Evolutionary conservation across 2,888 invertebrate genomes (phyloP).

Genomic region (Bhutanitis thaidina): DNA sequence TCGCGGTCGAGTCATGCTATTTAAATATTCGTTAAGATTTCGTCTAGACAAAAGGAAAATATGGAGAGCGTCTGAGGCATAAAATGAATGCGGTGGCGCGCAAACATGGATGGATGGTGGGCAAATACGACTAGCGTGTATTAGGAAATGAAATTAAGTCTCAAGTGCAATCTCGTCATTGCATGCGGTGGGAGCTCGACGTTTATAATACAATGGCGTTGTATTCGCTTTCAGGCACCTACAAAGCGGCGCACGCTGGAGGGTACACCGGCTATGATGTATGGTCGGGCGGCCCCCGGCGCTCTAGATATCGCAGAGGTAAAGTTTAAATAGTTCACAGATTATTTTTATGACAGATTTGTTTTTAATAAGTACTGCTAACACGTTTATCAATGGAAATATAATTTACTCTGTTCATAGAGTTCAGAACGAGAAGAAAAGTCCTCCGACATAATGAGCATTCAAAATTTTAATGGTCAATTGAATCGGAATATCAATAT

Average conservation of each 20-base stretch:
- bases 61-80: slow-evolving; percentile 60
- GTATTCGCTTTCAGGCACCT: slow-evolving; percentile 22
- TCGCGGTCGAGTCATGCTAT: slow-evolving; percentile 36
- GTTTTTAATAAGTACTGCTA: slow-evolving; percentile 16
- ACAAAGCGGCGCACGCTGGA: slow-evolving; percentile 24
- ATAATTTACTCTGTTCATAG: too few species aligned
- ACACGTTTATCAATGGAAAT: not conserved
- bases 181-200: slow-evolving; percentile 36
- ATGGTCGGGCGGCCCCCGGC: slow-evolving; percentile 32
- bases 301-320: slow-evolving; percentile 27
- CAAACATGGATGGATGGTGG: slow-evolving; percentile 67
- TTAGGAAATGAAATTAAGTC: slow-evolving; percentile 76
- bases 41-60: slow-evolving; percentile 80
- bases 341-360: slow-evolving; percentile 29
- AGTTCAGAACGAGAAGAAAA: too few species aligned
- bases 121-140: slow-evolving; percentile 64
- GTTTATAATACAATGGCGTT: slow-evolving; percentile 24
- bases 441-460: too few species aligned
- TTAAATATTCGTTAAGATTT: slow-evolving; percentile 77
- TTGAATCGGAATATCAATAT: too few species aligned
- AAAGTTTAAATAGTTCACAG: slow-evolving; percentile 30
- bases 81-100: slow-evolving; percentile 63
- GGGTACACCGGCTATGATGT: slow-evolving; percentile 28
- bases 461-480: too few species aligned
- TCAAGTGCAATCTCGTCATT: slow-evolving; percentile 58